Conservation (phyloP, 2,113 vertebrate species). For the Psilopsiagon aurifrons region DNA sequence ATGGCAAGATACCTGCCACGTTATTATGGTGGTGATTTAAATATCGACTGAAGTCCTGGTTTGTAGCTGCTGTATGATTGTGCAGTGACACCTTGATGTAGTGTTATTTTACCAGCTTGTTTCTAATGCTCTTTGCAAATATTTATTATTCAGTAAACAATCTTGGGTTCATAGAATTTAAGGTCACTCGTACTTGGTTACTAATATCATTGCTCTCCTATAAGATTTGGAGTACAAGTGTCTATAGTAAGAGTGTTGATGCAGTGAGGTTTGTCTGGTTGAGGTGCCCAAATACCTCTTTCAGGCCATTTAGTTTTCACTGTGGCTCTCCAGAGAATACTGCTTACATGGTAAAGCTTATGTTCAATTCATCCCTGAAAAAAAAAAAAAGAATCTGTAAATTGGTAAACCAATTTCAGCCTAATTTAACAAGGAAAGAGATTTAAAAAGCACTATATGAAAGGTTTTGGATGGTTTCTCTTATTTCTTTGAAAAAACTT, state of each 20-base stretch:
- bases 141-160: not conserved
- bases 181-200: not conserved
- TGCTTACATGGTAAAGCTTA: not conserved
- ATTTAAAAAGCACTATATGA: not conserved
- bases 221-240: not conserved
- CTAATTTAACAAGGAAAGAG: not conserved
- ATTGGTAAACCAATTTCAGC: not conserved
- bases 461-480: not conserved
- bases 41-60: not conserved
- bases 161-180: not conserved
- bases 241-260: not conserved
- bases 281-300: not conserved
- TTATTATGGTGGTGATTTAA: not conserved
- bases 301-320: not conserved
- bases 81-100: not conserved
- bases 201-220: not conserved
- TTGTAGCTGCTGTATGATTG: not conserved
- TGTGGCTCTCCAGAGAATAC: not conserved
- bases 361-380: not conserved
- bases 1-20: not conserved
- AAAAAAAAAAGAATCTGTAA: not conserved
- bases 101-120: not conserved
- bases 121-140: not conserved
- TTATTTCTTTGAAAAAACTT: not conserved
- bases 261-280: not conserved